Evolutionary conservation across 1,140 invertebrate genomes (phyloP).

Genomic region (Calliopsis andreniformis): DNA sequence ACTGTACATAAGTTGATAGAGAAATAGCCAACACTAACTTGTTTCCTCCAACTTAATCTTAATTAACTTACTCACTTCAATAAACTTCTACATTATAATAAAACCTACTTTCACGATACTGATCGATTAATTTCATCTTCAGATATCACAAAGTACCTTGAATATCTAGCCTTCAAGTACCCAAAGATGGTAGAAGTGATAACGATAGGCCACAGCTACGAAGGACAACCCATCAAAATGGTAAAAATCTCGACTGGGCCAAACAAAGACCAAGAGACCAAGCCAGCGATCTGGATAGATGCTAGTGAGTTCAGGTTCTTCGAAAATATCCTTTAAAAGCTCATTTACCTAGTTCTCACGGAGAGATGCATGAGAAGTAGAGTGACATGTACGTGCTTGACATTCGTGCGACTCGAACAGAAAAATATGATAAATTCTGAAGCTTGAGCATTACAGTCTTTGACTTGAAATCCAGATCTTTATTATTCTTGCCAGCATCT

Average conservation of each 20-base stretch:
- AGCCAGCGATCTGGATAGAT: conserved; percentile 84
- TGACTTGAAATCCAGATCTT: conserved; percentile 17
- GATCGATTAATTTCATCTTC: conserved; percentile 37
- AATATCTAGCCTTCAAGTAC: conserved; percentile 88
- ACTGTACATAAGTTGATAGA: too few relatives aligned
- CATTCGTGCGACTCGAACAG: not conserved
- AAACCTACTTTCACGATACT: not conserved
- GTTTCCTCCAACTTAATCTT: too few relatives aligned
- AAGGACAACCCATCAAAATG: conserved; percentile 88
- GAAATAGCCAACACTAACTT: too few relatives aligned
- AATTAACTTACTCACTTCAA: too few relatives aligned
- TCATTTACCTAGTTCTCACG: not conserved
- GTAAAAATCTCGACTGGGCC: conserved; percentile 82
- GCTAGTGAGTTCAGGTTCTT: conserved; percentile 77
- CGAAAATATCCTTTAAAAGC: not conserved
- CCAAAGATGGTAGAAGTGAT: conserved; percentile 86
- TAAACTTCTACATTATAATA: too few relatives aligned
- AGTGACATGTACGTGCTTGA: not conserved
- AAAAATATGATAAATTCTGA: not conserved
- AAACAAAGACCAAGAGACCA: conserved; percentile 72
- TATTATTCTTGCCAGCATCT: conserved; percentile 6
- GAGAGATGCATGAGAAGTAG: not conserved
- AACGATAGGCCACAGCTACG: conserved; percentile 88
- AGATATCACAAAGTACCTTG: conserved; percentile 88
- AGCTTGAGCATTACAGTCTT: not conserved